Percentiles rank a stretch among this genome's conserved stretches.
Conservation (phyloP, 2,888 invertebrate species). For the Drosophila parthenogenetica region DNA sequence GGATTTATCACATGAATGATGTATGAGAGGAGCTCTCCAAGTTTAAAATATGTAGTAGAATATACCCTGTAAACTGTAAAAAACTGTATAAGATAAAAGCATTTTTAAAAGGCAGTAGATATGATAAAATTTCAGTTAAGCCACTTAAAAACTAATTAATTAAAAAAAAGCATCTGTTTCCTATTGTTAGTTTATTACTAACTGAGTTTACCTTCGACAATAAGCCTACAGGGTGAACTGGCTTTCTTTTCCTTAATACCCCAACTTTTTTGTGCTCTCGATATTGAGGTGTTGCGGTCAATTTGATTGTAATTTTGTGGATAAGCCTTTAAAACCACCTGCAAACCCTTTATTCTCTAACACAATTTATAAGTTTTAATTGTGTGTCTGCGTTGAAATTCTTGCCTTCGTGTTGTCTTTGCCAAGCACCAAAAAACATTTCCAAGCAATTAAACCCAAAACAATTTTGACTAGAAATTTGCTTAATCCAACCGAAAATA, state of each 20-base stretch:
- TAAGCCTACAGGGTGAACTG: background rate
- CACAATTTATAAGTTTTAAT: conserved; percentile 42
- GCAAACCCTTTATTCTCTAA: conserved; percentile 8
- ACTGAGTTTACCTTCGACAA: too few relatives aligned
- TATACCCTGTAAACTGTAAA: background rate
- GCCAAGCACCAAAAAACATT: conserved; percentile 54
- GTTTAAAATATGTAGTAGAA: background rate
- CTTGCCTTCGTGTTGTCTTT: conserved; percentile 12
- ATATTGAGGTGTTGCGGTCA: conserved; percentile 12
- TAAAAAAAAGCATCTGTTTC: too few relatives aligned
- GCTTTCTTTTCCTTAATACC: background rate
- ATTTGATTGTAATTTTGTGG: conserved; percentile 18
- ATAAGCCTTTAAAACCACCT: conserved; percentile 28
- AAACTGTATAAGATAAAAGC: background rate
- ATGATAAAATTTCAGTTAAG: too few relatives aligned
- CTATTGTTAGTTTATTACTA: too few relatives aligned
- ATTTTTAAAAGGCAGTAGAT: too few relatives aligned
- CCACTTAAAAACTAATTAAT: too few relatives aligned
- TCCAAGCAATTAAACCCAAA: conserved; percentile 74
- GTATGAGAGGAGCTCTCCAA: conserved; percentile 7
- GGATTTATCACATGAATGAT: conserved; percentile 39
- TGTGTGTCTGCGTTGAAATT: conserved; percentile 39
- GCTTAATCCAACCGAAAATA: conserved; percentile 24
- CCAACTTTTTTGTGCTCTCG: background rate
- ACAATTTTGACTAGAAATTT: conserved; percentile 64